Evolutionary conservation across 2,797 vertebrate genomes (phyloP).

Genomic region (Oreochromis grahami): DNA sequence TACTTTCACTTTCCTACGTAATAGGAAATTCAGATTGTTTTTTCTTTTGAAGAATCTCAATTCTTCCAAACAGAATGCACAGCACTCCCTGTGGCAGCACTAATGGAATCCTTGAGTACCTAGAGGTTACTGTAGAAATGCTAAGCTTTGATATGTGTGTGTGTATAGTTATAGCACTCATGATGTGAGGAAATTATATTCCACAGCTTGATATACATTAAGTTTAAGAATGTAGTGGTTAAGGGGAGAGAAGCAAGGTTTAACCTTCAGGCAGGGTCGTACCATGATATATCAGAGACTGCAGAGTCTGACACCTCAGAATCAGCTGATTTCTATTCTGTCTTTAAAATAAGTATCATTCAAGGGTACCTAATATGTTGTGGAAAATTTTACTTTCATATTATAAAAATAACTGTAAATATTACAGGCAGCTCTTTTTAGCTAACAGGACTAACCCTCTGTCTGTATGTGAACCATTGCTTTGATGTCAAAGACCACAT

Average conservation of each 20-base stretch:
- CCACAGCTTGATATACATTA: background rate
- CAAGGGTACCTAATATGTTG: background rate
- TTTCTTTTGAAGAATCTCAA: constrained; percentile 48
- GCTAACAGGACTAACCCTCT: background rate
- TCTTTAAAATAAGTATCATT: background rate
- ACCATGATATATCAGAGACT: background rate
- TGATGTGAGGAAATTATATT: background rate
- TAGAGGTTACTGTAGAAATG: constrained; percentile 23
- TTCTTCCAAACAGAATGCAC: constrained; percentile 43
- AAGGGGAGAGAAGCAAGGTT: background rate
- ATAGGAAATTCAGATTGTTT: constrained; percentile 50
- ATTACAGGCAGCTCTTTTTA: background rate
- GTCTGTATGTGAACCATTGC: background rate
- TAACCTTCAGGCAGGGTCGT: background rate
- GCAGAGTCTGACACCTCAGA: background rate
- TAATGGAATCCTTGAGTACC: constrained; percentile 54
- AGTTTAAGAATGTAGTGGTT: background rate
- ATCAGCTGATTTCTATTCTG: background rate
- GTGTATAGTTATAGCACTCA: background rate
- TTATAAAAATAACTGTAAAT: background rate
- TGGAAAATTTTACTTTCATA: background rate
- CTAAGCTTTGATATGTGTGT: constrained; percentile 29
- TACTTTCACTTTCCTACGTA: constrained; percentile 16
- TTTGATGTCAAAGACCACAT: background rate
- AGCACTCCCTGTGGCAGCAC: constrained; percentile 19